A percentile compares a stretch with the other conserved stretches of the same genome.
phyloP scores from a whole-genome alignment of 2,888 invertebrate species.

The Galeruca laticollis region DNA sequence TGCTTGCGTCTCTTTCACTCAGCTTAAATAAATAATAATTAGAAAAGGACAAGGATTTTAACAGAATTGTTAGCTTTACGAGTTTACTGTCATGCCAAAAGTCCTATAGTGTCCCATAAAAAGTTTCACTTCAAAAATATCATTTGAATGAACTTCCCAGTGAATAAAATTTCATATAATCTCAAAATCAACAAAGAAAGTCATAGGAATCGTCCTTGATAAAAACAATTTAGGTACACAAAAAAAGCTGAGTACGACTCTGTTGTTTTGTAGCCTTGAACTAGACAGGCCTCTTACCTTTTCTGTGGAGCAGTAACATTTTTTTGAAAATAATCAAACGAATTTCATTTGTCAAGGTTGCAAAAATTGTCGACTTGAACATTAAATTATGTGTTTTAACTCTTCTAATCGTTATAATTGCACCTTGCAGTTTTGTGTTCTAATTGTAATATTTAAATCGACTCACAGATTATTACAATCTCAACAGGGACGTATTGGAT shows the following conservation, averaged over 20 bases:
- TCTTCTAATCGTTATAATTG: constrained; percentile 15
- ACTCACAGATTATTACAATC: not conserved
- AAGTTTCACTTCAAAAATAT: too few species aligned
- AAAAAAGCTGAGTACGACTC: not conserved
- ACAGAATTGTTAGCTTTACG: too few species aligned
- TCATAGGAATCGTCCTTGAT: too few species aligned
- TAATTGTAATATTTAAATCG: not conserved
- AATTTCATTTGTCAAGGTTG: constrained; percentile 31
- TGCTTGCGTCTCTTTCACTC: too few species aligned
- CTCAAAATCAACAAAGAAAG: too few species aligned
- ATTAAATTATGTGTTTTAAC: constrained; percentile 21
- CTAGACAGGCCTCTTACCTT: not conserved
- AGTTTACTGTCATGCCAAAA: too few species aligned
- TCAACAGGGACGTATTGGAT: not conserved
- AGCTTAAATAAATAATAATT: too few species aligned
- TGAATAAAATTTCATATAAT: too few species aligned
- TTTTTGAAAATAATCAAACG: constrained; percentile 20
- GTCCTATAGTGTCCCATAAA: too few species aligned
- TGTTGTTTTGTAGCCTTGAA: constrained; percentile 13
- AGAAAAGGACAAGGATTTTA: too few species aligned
- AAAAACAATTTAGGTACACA: too few species aligned
- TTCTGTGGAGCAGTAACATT: not conserved
- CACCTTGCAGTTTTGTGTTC: constrained; percentile 23
- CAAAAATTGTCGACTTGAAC: constrained; percentile 23
- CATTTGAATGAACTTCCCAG: too few species aligned